Evolutionary conservation across 2,888 invertebrate genomes (phyloP).

Genomic region (Auanema freiburgensis): DNA sequence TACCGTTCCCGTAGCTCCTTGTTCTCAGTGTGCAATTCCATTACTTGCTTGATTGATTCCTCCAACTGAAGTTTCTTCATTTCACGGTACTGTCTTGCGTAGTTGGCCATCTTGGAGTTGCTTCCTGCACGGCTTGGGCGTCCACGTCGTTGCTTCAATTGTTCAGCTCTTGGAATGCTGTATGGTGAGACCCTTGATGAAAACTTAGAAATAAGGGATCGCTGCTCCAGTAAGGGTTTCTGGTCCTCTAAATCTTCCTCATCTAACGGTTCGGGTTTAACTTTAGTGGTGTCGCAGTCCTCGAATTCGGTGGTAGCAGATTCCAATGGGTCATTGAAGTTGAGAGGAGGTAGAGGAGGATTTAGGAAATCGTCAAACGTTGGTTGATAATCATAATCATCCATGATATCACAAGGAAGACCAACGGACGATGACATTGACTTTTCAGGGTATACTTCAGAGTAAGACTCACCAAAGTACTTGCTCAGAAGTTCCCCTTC

Average conservation of each 20-base stretch:
- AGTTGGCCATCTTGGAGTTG: slow-evolving; percentile 30
- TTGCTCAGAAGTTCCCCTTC: slow-evolving; percentile 11
- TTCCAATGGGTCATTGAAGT: background rate
- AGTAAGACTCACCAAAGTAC: background rate
- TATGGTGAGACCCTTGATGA: no score
- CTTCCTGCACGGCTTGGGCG: slow-evolving; percentile 20
- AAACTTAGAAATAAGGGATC: no score
- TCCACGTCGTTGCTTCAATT: slow-evolving; percentile 14
- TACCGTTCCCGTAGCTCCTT: slow-evolving; percentile 5
- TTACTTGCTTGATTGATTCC: background rate
- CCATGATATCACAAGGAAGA: background rate
- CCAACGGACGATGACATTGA: background rate
- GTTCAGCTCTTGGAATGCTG: no score
- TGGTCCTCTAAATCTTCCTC: no score
- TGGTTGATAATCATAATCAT: background rate
- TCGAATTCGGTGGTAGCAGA: background rate
- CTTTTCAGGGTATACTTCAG: no score
- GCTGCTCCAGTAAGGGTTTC: no score
- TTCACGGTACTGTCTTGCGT: slow-evolving; percentile 31
- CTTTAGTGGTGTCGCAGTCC: background rate
- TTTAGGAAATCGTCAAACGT: background rate
- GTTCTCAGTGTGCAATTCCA: slow-evolving; percentile 14
- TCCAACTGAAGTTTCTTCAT: slow-evolving; percentile 27
- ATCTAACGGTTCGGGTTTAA: slow-evolving; percentile 6
- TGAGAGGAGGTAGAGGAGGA: background rate